Conservation (phyloP, 92 coral and sea anemone genomes). For the Porites lobata region DNA sequence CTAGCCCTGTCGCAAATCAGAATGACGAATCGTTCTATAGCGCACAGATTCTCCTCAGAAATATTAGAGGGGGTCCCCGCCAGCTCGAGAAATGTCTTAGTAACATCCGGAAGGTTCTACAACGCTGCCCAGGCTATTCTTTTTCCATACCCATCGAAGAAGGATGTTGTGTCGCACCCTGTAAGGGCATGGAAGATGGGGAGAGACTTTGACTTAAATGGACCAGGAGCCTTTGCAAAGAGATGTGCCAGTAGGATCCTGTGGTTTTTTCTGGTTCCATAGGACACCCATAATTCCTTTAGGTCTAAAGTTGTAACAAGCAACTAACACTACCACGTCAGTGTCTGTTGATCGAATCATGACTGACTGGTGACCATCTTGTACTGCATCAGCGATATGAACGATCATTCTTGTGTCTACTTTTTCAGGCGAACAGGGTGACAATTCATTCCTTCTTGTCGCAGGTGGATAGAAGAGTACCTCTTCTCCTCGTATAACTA, state of each 20-base stretch:
- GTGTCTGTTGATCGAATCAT: neutral
- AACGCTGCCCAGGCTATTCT: neutral
- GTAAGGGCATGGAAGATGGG: neutral
- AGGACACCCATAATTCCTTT: no score
- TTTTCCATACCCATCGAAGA: neutral
- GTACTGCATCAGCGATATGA: no score
- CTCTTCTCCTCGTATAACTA: neutral
- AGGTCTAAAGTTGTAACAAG: neutral
- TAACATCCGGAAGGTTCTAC: neutral
- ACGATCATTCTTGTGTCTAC: neutral
- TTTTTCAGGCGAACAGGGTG: neutral
- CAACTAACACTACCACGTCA: neutral
- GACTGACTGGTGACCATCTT: neutral
- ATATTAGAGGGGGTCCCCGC: neutral
- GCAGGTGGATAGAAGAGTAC: neutral
- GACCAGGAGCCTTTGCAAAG: no score
- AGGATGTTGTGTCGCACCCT: neutral
- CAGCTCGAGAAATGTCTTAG: neutral
- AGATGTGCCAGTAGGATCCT: no score
- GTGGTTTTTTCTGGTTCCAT: no score
- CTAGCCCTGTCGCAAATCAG: no score
- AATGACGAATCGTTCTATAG: neutral
- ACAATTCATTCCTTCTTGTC: neutral
- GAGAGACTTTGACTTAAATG: no score
- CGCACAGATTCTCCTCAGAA: neutral